A percentile compares a stretch with the other conserved stretches of the same genome.
These are phyloP conservation scores for Lycopodina hypogea DNA, from an alignment of 37 sponge, comb jelly and placozoan genomes.

Conservation along the genomic window DNA sequence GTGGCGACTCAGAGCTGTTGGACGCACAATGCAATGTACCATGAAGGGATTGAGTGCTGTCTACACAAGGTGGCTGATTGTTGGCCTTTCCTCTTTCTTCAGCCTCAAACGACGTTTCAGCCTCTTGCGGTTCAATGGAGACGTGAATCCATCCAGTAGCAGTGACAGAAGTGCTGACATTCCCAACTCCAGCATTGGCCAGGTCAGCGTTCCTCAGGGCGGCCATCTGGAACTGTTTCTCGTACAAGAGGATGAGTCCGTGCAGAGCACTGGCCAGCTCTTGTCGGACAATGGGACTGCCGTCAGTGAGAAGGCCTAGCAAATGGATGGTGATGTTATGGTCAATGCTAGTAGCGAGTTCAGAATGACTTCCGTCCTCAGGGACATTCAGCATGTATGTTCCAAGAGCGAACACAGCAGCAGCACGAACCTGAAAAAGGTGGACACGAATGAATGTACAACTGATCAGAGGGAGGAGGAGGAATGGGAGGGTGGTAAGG, in stretches of 20 bases:
- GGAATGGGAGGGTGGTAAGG: background rate
- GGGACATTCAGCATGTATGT: conserved; percentile 69
- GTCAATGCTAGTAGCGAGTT: conserved; percentile 70
- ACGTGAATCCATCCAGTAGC: conserved; percentile 76
- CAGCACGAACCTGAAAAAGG: conserved; percentile 78
- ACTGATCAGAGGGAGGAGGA: no score
- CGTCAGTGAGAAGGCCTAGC: conserved; percentile 66
- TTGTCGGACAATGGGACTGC: conserved; percentile 80
- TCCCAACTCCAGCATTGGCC: conserved; percentile 12
- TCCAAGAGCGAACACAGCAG: conserved; percentile 90
- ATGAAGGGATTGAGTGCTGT: background rate
- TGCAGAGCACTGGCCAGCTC: conserved; percentile 85
- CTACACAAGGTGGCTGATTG: background rate
- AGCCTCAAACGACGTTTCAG: conserved; percentile 12
- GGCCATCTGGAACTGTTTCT: conserved; percentile 80
- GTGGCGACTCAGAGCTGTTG: background rate
- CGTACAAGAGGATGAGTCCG: conserved; percentile 70
- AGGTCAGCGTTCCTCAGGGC: conserved; percentile 47
- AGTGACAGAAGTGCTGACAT: conserved; percentile 63
- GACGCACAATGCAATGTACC: background rate
- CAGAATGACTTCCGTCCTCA: conserved; percentile 46
- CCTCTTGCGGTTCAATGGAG: conserved; percentile 32
- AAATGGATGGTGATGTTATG: conserved; percentile 63
- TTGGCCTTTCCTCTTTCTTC: background rate
- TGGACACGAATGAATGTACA: background rate